These are phyloP conservation scores for Zosterops borbonicus DNA, from an alignment of 2,113 vertebrate genomes.

Conservation along the genomic window DNA sequence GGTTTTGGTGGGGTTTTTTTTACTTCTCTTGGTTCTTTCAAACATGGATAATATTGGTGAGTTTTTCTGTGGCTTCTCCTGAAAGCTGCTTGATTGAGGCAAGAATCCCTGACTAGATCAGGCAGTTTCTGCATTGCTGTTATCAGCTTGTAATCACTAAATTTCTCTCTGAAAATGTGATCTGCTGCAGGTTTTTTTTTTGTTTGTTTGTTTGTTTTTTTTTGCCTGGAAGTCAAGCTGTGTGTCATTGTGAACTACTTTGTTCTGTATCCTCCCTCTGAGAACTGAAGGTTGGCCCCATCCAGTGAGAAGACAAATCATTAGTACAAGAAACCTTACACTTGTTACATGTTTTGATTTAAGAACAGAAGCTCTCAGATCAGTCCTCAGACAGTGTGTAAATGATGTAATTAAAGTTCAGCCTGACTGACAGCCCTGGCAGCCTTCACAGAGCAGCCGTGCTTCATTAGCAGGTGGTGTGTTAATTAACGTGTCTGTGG, in stretches of 20 bases:
- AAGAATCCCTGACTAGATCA: not conserved
- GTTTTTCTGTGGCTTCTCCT: not conserved
- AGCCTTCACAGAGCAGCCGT: not conserved
- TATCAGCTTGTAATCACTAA: not conserved
- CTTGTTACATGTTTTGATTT: not conserved
- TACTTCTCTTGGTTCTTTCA: not conserved
- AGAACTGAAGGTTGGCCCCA: not conserved
- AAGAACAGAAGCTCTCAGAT: not conserved
- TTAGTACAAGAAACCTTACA: not conserved
- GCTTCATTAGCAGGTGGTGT: not conserved
- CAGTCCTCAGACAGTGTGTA: not conserved
- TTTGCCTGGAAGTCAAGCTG: not conserved
- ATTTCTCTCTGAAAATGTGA: not conserved
- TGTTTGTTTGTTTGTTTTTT: not conserved
- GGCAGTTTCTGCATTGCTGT: not conserved
- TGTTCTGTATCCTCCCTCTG: not conserved
- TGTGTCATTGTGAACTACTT: not conserved
- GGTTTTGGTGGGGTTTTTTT: not conserved
- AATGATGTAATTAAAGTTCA: not conserved
- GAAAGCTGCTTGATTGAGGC: not conserved
- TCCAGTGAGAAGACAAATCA: not conserved
- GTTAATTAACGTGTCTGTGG: accelerated
- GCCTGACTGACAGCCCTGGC: not conserved
- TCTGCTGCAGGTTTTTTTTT: not conserved
- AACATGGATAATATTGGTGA: not conserved